Base-by-base conservation (phyloP, 2,888 invertebrate species). In the Drosophila lacicola region DNA sequence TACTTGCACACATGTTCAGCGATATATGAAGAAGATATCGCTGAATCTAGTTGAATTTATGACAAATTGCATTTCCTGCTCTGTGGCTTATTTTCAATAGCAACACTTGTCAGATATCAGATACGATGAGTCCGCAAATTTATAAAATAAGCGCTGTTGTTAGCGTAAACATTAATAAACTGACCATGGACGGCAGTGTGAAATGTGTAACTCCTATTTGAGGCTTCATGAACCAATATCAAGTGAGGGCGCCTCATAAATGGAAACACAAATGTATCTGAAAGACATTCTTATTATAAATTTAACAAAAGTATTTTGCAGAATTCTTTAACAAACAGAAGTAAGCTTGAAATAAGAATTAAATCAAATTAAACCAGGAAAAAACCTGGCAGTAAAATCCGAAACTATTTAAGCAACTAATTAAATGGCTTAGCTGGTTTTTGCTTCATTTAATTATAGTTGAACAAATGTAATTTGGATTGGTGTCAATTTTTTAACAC, bases 61-160 rank as follows among this genome's bases (percentile, higher is more conserved):
- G 71, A 72, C 72, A 70, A 72, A 72, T 72, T 67, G 57, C 61
- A 70, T 46, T 70, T 66, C 41, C 70, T 42, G 50, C 37, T n/a
- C 39, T 51, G 46, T 45, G 39, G 17, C 33, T 57, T 53, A n/a
- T 39, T 51, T 44, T 29, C 29, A 53, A 41, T 41, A 9, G 41
- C 39, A 39, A 8, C 39, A 39, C 39, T 36, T 57, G 47, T 41
- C 33, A 42, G 29, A 49, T 19, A 42, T n/a, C 56, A 29, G 8
- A 6, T 14, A 10, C 33, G 13, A 17, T 58, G 57, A 64, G 36
- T 69, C 70, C 65, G 58, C 50, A 44, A 44, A 65, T 37, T 50
- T 58, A 58, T 47, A 44, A 29, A 25, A 45, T 19, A 14, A 10
- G 50, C 53, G 33, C 36, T 37, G 19, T 36, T 29, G 13, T 39